Conservation (phyloP, 2,888 invertebrate species). For the Leptura quadrifasciata region DNA sequence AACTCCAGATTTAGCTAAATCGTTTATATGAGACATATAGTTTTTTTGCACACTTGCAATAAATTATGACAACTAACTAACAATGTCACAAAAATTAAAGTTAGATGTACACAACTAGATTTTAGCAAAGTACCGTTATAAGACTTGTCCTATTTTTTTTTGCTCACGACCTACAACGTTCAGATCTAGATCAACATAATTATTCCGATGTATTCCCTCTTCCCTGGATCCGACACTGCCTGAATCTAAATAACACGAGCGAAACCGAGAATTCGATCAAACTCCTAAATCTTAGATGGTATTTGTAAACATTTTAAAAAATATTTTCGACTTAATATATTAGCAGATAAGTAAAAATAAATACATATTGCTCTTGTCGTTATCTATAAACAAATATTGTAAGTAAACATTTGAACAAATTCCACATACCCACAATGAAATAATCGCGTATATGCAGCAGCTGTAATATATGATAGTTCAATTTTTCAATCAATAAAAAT, state of each 20-base stretch:
- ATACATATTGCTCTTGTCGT: not conserved
- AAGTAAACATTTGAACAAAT: not conserved
- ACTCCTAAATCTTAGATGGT: not conserved
- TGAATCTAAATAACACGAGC: not conserved
- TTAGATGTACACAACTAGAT: too few relatives aligned
- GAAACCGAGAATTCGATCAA: not conserved
- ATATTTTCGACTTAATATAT: conserved; percentile 2
- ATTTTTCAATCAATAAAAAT: too few relatives aligned
- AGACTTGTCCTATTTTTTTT: too few relatives aligned
- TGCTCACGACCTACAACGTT: too few relatives aligned
- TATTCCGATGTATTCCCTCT: too few relatives aligned
- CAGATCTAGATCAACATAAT: too few relatives aligned
- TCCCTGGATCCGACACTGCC: not conserved
- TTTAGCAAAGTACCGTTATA: too few relatives aligned
- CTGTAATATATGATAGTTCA: not conserved
- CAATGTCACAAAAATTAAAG: too few relatives aligned
- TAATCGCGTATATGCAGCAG: not conserved
- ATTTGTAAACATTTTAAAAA: not conserved
- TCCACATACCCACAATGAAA: not conserved
- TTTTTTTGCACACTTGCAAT: too few relatives aligned
- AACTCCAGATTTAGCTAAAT: too few relatives aligned
- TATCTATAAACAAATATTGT: conserved; percentile 1
- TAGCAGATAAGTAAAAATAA: not conserved
- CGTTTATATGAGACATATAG: too few relatives aligned
- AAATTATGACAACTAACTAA: too few relatives aligned